Base-by-base conservation (phyloP, 2,113 vertebrate genomes). In the Atlantisia rogersi region DNA sequence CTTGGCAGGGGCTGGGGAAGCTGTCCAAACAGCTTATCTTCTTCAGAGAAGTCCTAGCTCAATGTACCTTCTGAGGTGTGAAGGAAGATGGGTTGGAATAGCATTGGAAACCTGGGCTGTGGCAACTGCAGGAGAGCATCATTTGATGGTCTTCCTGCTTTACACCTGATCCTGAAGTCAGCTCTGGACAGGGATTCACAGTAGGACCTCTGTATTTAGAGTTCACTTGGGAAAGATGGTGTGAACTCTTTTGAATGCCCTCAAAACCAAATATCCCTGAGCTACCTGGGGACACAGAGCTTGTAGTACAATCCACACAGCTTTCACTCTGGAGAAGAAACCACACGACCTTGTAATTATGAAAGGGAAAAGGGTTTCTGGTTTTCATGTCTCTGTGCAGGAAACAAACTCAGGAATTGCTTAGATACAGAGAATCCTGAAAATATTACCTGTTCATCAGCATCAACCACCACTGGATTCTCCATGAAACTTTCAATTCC, bases 311-410 rank as follows among this genome's bases (percentile, higher is more conserved):
- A 29, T 24, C 18, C 67, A n/a, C 39, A 8, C 32, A 62, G 1
- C 62, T 82, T 60, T 67, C 18, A 60, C 39, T 37, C 6, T 2
- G 63, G 52, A 39, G 35, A 29, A 68, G 48, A 31, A 44, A 44
- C 42, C 42, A 18, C 44, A 46, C 18, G 44, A 46, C 17, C 44
- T 46, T 18, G 17, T 46, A 46, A 46, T 46, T 46, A 46, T 46
- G 16, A 58, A 93, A 68, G 67, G 48, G n/a, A 69, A 75, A 44
- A 65, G 26, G 19, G 20, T 46, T 86, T 62, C 1, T 79, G 50
- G 50, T 44, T 18, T 35, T 25, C 3, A 1, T 53, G 21, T 50
- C 13, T 75, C 32, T 15, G 0, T 50, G 7, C 1, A 2, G 29
- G 53, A 88, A 64, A 7, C 77, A 76, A 60, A 81, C 39, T 81